A percentile compares a stretch with the other conserved stretches of the same genome.
Evolutionary conservation across 2,113 vertebrate genomes (phyloP).

Genomic region (Antennarius striatus): DNA sequence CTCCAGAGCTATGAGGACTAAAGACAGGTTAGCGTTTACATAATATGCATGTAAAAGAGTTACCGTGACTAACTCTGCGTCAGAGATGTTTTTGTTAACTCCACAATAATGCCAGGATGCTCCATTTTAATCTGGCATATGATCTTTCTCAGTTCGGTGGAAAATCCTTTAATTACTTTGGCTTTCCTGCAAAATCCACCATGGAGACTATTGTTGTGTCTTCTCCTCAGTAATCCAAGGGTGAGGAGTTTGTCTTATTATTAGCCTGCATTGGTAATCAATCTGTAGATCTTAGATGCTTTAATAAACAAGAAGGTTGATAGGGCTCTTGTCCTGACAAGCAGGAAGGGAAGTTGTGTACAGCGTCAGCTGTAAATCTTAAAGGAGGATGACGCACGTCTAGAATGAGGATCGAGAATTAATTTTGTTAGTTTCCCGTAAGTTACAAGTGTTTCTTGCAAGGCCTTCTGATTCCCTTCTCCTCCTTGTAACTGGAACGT

Average conservation of each 20-base stretch:
- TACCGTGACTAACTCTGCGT: constrained; percentile 13
- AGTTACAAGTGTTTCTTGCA: constrained; percentile 42
- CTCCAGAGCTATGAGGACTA: constrained; percentile 27
- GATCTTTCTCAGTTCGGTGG: constrained; percentile 57
- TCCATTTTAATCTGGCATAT: constrained; percentile 38
- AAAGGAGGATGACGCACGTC: constrained; percentile 70
- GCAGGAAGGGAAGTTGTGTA: constrained; percentile 53
- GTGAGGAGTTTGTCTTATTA: constrained; percentile 59
- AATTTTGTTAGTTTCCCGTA: constrained; percentile 68
- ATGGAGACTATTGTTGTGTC: constrained; percentile 40
- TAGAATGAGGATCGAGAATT: constrained; percentile 69
- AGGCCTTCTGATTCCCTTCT: constrained; percentile 50
- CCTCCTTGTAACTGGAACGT: constrained; percentile 50
- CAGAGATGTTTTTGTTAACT: constrained; percentile 25
- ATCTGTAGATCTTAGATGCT: constrained; percentile 48
- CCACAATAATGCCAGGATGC: constrained; percentile 47
- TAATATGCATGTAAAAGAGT: constrained; percentile 19
- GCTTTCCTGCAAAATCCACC: constrained; percentile 52
- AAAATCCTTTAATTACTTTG: constrained; percentile 70
- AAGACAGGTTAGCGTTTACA: constrained; percentile 13
- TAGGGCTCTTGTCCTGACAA: constrained; percentile 67
- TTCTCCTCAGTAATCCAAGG: constrained; percentile 36
- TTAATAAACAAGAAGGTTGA: constrained; percentile 54
- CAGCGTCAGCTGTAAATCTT: constrained; percentile 67
- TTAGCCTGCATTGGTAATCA: constrained; percentile 60